phyloP scores from a whole-genome alignment of 2,113 vertebrate genomes.

The Eulemur rufifrons region DNA sequence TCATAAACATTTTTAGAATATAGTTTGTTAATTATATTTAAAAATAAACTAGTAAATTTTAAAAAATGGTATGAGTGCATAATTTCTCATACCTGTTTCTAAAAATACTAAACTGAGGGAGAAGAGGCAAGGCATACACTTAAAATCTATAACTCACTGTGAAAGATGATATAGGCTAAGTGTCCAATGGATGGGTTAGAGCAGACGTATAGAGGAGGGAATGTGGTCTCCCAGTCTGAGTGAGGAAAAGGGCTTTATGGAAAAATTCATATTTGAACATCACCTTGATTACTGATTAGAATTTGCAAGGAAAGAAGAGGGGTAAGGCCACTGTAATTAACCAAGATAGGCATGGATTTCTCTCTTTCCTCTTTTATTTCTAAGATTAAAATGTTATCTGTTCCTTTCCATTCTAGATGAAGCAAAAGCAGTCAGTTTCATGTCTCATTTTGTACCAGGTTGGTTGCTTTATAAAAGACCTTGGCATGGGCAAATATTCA shows the following conservation, averaged over 20 bases:
- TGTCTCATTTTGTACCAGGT: background rate
- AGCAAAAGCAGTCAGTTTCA: background rate
- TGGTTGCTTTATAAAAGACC: background rate
- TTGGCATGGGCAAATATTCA: background rate
- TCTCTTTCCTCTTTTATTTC: background rate
- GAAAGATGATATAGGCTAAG: background rate
- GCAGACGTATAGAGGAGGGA: background rate
- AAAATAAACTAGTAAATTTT: background rate
- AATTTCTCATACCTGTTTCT: background rate
- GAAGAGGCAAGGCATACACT: background rate
- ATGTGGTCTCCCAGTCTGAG: background rate
- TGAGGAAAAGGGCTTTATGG: background rate
- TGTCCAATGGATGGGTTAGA: background rate
- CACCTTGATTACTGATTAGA: background rate
- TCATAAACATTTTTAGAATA: background rate
- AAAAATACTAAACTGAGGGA: background rate
- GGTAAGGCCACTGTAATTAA: background rate
- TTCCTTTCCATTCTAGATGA: background rate
- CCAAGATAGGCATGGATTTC: background rate
- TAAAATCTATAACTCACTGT: background rate
- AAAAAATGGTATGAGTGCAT: background rate
- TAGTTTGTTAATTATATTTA: background rate
- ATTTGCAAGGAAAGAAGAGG: background rate
- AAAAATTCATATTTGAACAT: background rate
- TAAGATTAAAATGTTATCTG: background rate